Base-by-base conservation (phyloP, 2,797 vertebrate species). In the Sandelia bainsii region DNA sequence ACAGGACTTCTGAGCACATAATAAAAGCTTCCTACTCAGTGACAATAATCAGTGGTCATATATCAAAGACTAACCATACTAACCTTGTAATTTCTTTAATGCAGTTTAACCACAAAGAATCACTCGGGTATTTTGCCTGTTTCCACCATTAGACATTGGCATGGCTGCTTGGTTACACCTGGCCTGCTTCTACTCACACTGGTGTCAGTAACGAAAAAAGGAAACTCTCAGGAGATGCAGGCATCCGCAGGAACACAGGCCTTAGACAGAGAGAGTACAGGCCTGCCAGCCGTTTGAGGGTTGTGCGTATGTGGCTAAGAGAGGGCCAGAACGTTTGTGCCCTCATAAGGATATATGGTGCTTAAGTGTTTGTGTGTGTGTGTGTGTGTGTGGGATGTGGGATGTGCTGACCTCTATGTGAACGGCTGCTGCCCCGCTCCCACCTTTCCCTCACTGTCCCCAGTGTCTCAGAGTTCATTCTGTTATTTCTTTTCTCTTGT, bases 361-460 rank as follows among this genome's bases (percentile, higher is more conserved):
- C 17, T 5, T 19, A n/a, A 19, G 63, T 70, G 62, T 65, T 53
- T 32, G 51, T 59, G 62, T 50, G 66, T 69, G 82, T 29, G 71
- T 77, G 72, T 72, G 72, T 19, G 42, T 50, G 66, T 69, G 82
- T 37, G 72, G 9, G 29, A 6, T 81, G 75, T 75, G 74, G 45
- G 62, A 62, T 70, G 68, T 75, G 75, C 73, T 61, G 63, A 82
- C 73, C 85, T 90, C 50, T 32, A 83, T 90, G 88, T 89, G 84
- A 91, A 81, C 78, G 69, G 86, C 87, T 85, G 77, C 80, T 94
- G 87, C 84, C 89, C 88, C 88, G 89, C 89, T 91, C 87, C 79
- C 91, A 90, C 90, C 80, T 79, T 89, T 82, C 80, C 91, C 90
- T 74, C 79, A 63, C 88, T 84, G 91, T 91, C 81, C 87, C 79